Base-by-base conservation (phyloP, 2,113 vertebrate species). In the Cynopterus brachyotis region DNA sequence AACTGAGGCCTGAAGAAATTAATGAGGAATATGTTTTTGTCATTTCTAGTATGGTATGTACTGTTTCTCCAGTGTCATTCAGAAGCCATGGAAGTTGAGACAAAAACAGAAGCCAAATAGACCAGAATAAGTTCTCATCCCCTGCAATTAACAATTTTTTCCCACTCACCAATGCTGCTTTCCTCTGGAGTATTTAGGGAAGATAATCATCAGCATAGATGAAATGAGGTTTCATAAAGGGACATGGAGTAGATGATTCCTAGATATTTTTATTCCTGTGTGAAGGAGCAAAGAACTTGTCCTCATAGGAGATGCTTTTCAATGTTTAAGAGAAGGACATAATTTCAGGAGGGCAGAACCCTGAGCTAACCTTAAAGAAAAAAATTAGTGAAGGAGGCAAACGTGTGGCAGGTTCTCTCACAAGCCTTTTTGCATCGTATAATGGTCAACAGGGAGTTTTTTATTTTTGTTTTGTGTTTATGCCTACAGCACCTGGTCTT, bases 281-380 rank as follows among this genome's bases (percentile, higher is more conserved):
- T 30, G 4, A 75, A 84, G 45, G n/a, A 91, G n/a, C 62, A 78
- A 59, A 83, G 57, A 83, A 3, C 35, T 90, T 47, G 35, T 95
- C 66, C 32, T 89, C 55, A 47, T 40, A 90, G 66, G 85, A 0
- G 40, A 53, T 88, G 24, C 10, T 81, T 13, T 55, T 67, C 35
- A 37, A 55, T 82, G 60, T 70, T 64, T 59, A 15, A 57, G 28
- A 73, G 50, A 83, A 95, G 37, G 8, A 19, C 59, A 50, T 94
- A 45, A 66, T 76, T 53, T 42, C 60, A 84, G 67, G 64, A 94
- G 85, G 80, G 81, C 89, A 95, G 37, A 78, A 35, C 28, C 59
- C 83, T 83, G 79, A 89, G 57, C 47, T 94, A 85, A 83, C 35
- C 16, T 80, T 94, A 37, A 30, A 85, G 86, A 93, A 92, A 30